Base-by-base conservation (phyloP, 2,888 invertebrate genomes). In the Drosophila percnosoma region DNA sequence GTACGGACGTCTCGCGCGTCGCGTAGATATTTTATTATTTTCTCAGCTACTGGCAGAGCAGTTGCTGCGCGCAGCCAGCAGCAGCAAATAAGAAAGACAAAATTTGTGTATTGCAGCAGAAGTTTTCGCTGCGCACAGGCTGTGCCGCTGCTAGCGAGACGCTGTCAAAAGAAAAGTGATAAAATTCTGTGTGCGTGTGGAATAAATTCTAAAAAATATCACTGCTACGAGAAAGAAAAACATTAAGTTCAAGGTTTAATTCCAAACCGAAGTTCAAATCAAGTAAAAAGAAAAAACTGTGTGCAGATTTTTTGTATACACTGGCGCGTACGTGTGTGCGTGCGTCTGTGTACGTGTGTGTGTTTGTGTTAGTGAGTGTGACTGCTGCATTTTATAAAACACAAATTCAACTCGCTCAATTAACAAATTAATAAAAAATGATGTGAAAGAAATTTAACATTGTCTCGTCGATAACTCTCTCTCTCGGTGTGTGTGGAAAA, bases 251-350 rank as follows among this genome's bases (percentile, higher is more conserved):
- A 75, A 84, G 80, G 80, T 76, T 80, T 73, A 45, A 60, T 49
- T 52, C 45, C 57, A 68, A 70, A 82, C 51, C 61, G 61, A 70
- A 67, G 68, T 78, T 71, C 71, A 79, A 82, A 70, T 63, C 59
- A 66, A 67, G 71, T 61, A 63, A 75, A 77, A 61, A 78, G 64
- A 75, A 78, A 65, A 80, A 75, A 64, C 67, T 69, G 57, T 80
- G 82, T 90, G 91, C 86, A 87, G 85, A 90, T 77, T 90, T 86
- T 88, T 88, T 74, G 88, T 90, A 90, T 90, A 89, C 83, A 86
- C 86, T 81, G 74, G 53, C 80, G 81, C 75, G 68, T 65, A 55
- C 42, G 70, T 67, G 61, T 31, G 62, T 57, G 57, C 49, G n/a
- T 49, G 62, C 52, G 31, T 40, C 59, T 53, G 53, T 52, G 57